Evolutionary conservation across 1,140 invertebrate genomes (phyloP), one percentile per base, ranked within the genome.

Genomic region (Pseudoatta argentina): DNA sequence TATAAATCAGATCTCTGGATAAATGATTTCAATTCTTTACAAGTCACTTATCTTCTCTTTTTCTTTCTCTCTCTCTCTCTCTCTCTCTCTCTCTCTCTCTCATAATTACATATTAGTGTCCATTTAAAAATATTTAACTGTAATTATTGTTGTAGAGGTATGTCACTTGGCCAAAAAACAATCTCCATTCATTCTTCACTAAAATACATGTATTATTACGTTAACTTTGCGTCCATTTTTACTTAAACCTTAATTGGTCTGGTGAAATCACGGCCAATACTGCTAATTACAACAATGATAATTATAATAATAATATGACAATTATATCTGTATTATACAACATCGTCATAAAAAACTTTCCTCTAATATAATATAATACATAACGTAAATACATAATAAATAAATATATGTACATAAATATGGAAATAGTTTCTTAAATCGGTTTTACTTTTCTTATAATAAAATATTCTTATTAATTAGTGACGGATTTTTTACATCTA

Each of bases 341-440:
- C 39, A 27, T 71, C 5, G 21, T 39, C 64, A 71, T 79, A 82
- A 55, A 48, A 21, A 34, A 21, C 81, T 81, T 55, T 5, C 21
- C 7, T 61, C 53, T 16, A 76, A 87, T 64, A n/a, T 55, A 67
- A 39, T 76, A 79, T 53, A 69, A 81, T 55, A 55, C 14, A 21
- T 64, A 71, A 48, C 39, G 12, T 57, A 69, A 44, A 77, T 63
- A 7, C 8, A 10, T 44, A 44, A 44, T 44, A 71, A 48, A 39
- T 57, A 69, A 44, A 77, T 48, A 77, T 48, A 7, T n/a, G 8
- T 48, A 44, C 39, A 44, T 44, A 44, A 44, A 44, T 44, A 44
- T 2, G 10, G 16, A 53, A 16, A 59, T 39, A 75, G 53, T 48
- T 34, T 79, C 66, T 53, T 4, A 34, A 53, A 18, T 24, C 24